Evolutionary conservation across 2,113 vertebrate genomes (phyloP), one percentile per base, ranked within the genome.

Genomic region (Cyanoramphus novaezelandiae): DNA sequence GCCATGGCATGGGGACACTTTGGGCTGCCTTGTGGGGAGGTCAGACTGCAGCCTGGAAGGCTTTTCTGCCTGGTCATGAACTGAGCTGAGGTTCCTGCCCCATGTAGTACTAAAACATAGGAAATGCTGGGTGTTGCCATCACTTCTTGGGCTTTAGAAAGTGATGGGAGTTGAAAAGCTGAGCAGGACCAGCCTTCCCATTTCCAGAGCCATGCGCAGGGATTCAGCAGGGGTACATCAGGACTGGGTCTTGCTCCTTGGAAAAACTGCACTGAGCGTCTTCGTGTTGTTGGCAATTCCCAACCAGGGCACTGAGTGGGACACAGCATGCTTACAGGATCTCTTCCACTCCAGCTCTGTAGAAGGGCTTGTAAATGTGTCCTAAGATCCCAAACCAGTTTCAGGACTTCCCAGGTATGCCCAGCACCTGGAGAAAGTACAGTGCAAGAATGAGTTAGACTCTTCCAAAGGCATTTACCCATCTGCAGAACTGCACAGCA

Each of bases 1-100:
- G 20, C 9, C 49, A 65, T 0, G 0, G 43, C 23, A 4, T 57
- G 77, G n/a, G 29, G 70, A 7, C 17, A 20, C 35, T 44, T n/a
- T 39, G 59, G 29, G 44, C 52, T 83, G 3, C 9, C 3, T 37
- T 29, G 8, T 4, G 41, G 31, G 11, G 43, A 35, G n/a, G 25
- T n/a, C 70, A 63, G 28, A 7, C 53, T 55, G 44, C 41, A 59
- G 33, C 47, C 64, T 25, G 63, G 7, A 11, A 21, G 55, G 33
- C 23, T 74, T 69, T 60, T 43, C 69, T 71, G 28, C 39, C 55
- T 46, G 6, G 15, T 39, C 1, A 1, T 28, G 24, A 3, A 20
- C 4, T 13, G 39, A 60, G 10, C 41, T 49, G 46, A 44, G 86
- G 52, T 52, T 68, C 29, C 81, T 11, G 62, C 24, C 53, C 24